Base-by-base conservation (phyloP, 2,797 vertebrate species). In the Margarornis squamiger region DNA sequence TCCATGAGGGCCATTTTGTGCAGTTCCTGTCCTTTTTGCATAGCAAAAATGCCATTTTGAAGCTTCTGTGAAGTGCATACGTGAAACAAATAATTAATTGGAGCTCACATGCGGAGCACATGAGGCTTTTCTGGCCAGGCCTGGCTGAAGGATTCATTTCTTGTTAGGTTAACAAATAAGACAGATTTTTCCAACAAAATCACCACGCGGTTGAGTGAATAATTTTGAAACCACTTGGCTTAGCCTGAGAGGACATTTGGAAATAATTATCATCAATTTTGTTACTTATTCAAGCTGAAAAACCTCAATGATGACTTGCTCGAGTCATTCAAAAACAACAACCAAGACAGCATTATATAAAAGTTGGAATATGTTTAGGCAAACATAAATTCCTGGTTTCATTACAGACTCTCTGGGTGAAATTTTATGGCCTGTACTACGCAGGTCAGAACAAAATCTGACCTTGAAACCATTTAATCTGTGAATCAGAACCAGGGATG, bases 221-320 rank as follows among this genome's bases (percentile, higher is more conserved):
- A 92, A 93, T 93, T 93, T 80, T 95, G 91, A 96, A 96, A 93
- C 77, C 65, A 58, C 91, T 95, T 88, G 88, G 95, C 93, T 80
- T 78, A 87, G 92, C 84, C 92, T 87, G 32, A 49, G 81, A 96
- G 91, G 89, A 94, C 95, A 91, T 95, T 93, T 96, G 95, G 95
- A 96, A 96, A 95, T 85, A 91, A 97, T 97, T 94, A 96, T 65
- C 91, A 77, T 95, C 94, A 92, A 80, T 94, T 95, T 80, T 58
- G 87, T 91, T 86, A 86, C 89, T 97, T 96, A 89, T 95, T 96
- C 89, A 85, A 95, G 88, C 88, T 92, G 94, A 93, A 95, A 96
- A 93, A 63, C 86, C 92, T 92, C 32, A 39, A 4, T 21, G 82
- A 97, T 91, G 93, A 91, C 91, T 96, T 92, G 96, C 84, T 83